These are phyloP conservation scores for Diorhabda sublineata DNA, from an alignment of 1,140 invertebrate genomes.

Conservation along the genomic window DNA sequence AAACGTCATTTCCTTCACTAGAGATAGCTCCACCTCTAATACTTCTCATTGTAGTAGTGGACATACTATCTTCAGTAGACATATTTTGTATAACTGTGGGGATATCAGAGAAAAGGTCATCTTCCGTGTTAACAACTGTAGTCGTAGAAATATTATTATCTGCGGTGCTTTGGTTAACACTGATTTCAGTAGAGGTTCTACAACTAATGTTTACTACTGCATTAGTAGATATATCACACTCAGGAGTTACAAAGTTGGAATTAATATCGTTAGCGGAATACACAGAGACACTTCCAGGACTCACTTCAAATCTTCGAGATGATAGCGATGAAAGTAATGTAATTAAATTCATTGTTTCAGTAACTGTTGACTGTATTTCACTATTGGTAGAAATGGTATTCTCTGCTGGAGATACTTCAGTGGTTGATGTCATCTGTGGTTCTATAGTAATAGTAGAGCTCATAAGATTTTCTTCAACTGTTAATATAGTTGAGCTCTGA, in stretches of 20 bases:
- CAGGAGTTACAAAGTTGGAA: conserved; percentile 45
- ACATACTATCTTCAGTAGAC: no score
- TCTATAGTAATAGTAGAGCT: conserved; percentile 12
- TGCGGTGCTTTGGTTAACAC: neutral
- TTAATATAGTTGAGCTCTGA: neutral
- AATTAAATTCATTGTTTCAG: conserved; percentile 11
- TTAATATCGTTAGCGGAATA: conserved; percentile 44
- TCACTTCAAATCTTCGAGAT: conserved; percentile 39
- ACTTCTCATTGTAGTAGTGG: no score
- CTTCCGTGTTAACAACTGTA: no score
- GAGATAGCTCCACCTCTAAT: no score
- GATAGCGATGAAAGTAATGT: conserved; percentile 29
- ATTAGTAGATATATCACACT: conserved; percentile 38
- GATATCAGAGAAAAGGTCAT: no score
- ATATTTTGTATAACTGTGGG: no score
- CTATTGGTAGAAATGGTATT: conserved; percentile 22
- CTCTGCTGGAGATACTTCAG: conserved; percentile 29
- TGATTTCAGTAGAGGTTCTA: conserved; percentile 16
- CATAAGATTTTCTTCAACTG: neutral
- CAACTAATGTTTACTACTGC: conserved; percentile 31
- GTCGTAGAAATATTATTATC: no score
- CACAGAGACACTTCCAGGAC: conserved; percentile 40
- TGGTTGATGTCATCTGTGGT: conserved; percentile 11
- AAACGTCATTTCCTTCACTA: no score
- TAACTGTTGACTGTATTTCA: neutral